Conservation (phyloP, 2,113 vertebrate species). For the Myodes glareolus region DNA sequence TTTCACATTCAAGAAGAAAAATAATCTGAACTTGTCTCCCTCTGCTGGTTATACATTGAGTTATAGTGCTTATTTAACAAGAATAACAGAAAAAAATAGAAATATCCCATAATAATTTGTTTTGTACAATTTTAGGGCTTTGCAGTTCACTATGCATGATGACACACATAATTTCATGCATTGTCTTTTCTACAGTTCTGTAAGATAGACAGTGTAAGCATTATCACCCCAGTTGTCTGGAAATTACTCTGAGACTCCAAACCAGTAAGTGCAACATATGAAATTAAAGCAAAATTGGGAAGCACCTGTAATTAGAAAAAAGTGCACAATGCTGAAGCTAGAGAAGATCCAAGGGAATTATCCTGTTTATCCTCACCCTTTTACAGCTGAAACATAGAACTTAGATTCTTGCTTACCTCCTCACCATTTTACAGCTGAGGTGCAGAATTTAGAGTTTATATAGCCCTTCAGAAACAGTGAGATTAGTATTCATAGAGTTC, state of each 20-base stretch:
- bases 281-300: slow-evolving; percentile 53
- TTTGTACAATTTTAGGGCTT: background rate
- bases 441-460: background rate
- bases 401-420: background rate
- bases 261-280: background rate
- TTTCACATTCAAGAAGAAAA: slow-evolving; percentile 79
- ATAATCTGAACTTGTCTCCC: slow-evolving; percentile 84
- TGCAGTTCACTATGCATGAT: background rate
- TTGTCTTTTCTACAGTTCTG: background rate
- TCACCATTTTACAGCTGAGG: background rate
- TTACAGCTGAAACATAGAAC: background rate
- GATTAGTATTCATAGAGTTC: background rate
- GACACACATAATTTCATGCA: slow-evolving; percentile 10
- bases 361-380: background rate
- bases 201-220: slow-evolving; percentile 27
- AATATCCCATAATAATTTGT: slow-evolving; percentile 29
- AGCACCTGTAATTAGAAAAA: slow-evolving; percentile 29
- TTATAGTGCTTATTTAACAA: slow-evolving; percentile 54
- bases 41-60: slow-evolving; percentile 85
- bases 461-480: background rate
- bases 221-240: slow-evolving; percentile 8
- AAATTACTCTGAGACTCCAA: slow-evolving; percentile 40
- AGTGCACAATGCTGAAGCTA: background rate
- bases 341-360: background rate
- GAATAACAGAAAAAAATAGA: slow-evolving; percentile 24